Conservation (phyloP, 2,113 vertebrate genomes). For the Tyto alba region DNA sequence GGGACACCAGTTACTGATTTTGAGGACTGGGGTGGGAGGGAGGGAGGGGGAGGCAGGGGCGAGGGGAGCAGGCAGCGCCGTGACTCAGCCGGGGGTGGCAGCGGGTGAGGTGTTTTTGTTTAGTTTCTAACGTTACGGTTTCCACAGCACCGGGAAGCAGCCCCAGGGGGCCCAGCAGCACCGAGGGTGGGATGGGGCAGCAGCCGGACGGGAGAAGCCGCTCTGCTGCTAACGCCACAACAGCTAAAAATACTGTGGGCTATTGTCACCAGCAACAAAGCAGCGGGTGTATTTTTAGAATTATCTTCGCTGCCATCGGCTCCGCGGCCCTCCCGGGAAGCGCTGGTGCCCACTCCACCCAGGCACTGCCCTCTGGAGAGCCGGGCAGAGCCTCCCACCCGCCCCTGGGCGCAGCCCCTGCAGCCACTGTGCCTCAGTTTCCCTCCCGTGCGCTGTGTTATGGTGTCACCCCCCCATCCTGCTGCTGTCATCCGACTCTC, state of each 20-base stretch:
- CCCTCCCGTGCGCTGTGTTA: neutral
- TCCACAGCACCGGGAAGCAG: conserved; percentile 22
- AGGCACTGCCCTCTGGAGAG: neutral
- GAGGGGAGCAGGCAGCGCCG: neutral
- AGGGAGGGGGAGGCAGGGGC: neutral
- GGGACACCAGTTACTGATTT: neutral
- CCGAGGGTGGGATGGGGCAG: neutral
- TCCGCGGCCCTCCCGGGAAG: neutral
- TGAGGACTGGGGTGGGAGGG: neutral
- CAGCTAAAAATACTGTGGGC: conserved; percentile 41
- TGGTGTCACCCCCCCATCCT: neutral
- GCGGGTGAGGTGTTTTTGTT: conserved; percentile 39
- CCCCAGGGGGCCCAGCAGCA: neutral
- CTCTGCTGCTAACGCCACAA: neutral
- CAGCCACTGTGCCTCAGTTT: neutral
- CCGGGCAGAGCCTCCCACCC: neutral
- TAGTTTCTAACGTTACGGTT: conserved; percentile 53
- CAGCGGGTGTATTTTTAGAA: conserved; percentile 6
- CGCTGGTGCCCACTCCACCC: neutral
- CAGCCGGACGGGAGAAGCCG: neutral
- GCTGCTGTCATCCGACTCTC: neutral
- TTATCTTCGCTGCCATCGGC: neutral
- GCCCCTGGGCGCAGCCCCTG: neutral
- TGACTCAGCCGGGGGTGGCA: conserved; percentile 52
- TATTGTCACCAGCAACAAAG: conserved; percentile 46